Percentiles rank a stretch among this genome's conserved stretches.
phyloP scores from a whole-genome alignment of 2,888 invertebrate genomes.

The Drosophila eohydei region DNA sequence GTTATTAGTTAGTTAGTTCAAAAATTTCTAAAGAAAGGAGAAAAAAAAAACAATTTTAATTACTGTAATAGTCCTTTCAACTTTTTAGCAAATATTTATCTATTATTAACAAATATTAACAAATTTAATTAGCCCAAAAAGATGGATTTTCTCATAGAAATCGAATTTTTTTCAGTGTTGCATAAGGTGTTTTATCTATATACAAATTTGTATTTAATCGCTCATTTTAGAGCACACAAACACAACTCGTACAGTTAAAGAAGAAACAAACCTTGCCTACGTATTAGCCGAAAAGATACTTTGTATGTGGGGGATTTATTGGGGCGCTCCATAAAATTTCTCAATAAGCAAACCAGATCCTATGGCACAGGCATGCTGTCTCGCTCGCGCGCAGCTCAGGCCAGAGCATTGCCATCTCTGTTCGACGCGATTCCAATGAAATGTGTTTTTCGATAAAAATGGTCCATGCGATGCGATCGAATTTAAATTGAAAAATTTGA shows the following conservation, averaged over 20 bases:
- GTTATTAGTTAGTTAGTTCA: too few species aligned
- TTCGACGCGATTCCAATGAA: slow-evolving; percentile 73
- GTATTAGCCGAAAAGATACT: slow-evolving; percentile 48
- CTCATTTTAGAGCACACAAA: slow-evolving; percentile 59
- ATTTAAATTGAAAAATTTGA: slow-evolving; percentile 82
- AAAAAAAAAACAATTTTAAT: too few species aligned
- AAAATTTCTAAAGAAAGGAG: too few species aligned
- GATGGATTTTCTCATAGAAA: not conserved
- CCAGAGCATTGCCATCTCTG: slow-evolving; percentile 11
- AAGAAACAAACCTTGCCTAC: slow-evolving; percentile 41
- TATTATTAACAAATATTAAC: too few species aligned
- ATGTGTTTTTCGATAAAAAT: slow-evolving; percentile 82
- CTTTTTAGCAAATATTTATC: too few species aligned
- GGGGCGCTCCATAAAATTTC: slow-evolving; percentile 60
- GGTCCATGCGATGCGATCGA: slow-evolving; percentile 82
- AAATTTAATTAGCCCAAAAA: too few species aligned
- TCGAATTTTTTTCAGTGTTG: slow-evolving; percentile 49
- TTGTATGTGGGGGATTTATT: slow-evolving; percentile 52
- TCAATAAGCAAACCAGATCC: slow-evolving; percentile 70
- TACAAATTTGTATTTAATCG: slow-evolving; percentile 64
- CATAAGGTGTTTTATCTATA: slow-evolving; percentile 32
- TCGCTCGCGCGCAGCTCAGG: slow-evolving; percentile 14
- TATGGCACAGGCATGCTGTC: slow-evolving; percentile 19
- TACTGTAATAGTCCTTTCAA: too few species aligned
- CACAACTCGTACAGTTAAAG: slow-evolving; percentile 24